phyloP scores from a whole-genome alignment of 2,113 vertebrate genomes.

The Stigmatopora nigra region DNA sequence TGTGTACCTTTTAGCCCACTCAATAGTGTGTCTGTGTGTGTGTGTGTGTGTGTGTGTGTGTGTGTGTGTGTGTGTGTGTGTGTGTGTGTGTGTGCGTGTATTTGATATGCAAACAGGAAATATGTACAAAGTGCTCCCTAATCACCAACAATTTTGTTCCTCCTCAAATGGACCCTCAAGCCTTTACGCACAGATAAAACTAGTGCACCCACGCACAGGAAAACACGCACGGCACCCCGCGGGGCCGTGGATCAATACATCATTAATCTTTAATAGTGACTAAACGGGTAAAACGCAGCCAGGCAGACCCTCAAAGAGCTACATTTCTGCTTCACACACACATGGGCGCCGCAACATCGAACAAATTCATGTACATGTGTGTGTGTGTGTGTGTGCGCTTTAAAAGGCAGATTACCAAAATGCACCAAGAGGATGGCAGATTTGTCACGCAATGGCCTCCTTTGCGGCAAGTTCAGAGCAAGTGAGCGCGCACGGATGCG shows the following conservation, averaged over 20 bases:
- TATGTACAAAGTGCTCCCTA: slow-evolving; percentile 36
- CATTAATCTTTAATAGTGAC: slow-evolving; percentile 71
- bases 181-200: slow-evolving; percentile 24
- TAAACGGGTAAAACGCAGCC: slow-evolving; percentile 61
- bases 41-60: slow-evolving; percentile 40
- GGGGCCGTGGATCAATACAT: slow-evolving; percentile 61
- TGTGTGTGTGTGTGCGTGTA: slow-evolving; percentile 35
- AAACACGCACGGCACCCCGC: slow-evolving; percentile 36
- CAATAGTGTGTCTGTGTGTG: slow-evolving; percentile 38
- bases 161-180: slow-evolving; percentile 36
- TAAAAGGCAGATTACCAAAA: slow-evolving; percentile 66
- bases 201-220: slow-evolving; percentile 6
- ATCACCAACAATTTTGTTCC: slow-evolving; percentile 49
- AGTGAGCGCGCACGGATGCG: slow-evolving; percentile 13
- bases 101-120: slow-evolving; percentile 37
- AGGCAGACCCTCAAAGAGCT: slow-evolving; percentile 51
- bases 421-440: slow-evolving; percentile 57
- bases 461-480: slow-evolving; percentile 51
- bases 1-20: slow-evolving; percentile 39
- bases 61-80: slow-evolving; percentile 36
- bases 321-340: slow-evolving; percentile 59
- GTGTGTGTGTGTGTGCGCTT: slow-evolving; percentile 42
- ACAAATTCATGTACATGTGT: slow-evolving; percentile 46
- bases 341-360: slow-evolving; percentile 39
- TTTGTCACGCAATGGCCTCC: slow-evolving; percentile 66